Evolutionary conservation across 2,888 invertebrate species (phyloP).

Genomic region (Hemaris fuciformis): DNA sequence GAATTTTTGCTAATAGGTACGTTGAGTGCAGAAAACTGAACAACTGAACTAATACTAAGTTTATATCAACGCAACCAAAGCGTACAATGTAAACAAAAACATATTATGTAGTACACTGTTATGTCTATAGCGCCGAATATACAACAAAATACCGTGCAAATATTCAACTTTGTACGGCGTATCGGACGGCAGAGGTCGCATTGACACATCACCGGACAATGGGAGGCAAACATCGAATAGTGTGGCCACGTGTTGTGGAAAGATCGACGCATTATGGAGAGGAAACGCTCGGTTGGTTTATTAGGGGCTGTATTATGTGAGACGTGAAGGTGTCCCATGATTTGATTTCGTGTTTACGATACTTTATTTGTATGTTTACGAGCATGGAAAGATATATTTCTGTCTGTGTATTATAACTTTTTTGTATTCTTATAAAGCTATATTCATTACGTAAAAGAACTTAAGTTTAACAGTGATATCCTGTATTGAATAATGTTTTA

Average conservation of each 20-base stretch:
- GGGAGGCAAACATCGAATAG: background rate
- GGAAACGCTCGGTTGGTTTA: background rate
- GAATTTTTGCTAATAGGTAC: no score
- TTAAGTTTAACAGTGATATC: no score
- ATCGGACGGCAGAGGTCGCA: constrained; percentile 31
- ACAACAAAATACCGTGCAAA: background rate
- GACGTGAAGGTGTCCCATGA: background rate
- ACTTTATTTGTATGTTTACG: background rate
- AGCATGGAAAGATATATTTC: no score
- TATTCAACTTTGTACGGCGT: constrained; percentile 23
- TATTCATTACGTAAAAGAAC: no score
- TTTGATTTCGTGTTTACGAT: background rate
- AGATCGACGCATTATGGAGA: background rate
- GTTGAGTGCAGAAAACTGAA: no score
- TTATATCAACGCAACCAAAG: background rate
- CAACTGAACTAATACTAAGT: no score
- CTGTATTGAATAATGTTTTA: no score
- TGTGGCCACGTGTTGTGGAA: background rate
- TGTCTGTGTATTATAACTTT: no score
- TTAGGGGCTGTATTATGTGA: background rate
- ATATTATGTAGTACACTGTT: background rate
- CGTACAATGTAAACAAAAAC: background rate
- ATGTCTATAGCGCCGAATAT: background rate
- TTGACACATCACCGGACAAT: constrained; percentile 34
- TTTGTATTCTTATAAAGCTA: no score